Evolutionary conservation across 2,888 invertebrate species (phyloP), one percentile per base, ranked within the genome.

Genomic region (Sialis fuliginosa): DNA sequence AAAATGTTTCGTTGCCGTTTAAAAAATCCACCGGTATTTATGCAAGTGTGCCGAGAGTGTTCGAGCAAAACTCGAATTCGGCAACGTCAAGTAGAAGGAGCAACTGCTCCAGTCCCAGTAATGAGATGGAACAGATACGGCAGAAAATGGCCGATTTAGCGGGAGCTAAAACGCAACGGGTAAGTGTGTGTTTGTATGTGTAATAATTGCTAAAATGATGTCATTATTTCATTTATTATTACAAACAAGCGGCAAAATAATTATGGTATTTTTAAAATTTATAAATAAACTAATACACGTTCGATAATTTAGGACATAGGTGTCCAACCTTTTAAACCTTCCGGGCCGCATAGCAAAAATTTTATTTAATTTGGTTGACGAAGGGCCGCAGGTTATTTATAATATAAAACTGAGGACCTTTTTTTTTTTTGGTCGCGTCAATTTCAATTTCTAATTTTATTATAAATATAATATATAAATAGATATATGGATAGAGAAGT

Each of bases 131-230:
- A 31, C 45, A 45, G 35, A 45, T 45, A 10, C 45, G 45, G 31
- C 45, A 45, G n/a, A 45, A 45, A 39, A 39, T 45, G 39, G 45
- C 45, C 4, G 45, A 45, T 31, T 45, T 45, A 39, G 39, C 22
- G 31, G 32, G 34, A 6, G 31, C 31, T 30, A 44, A 44, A 30
- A 12, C 33, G 12, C 12, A 33, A 34, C 13, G 45, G 45, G 45
- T 45, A 39, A 45, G 45, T 45, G 1, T 22, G 7, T 42, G 31
- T 32, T 32, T 32, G 7, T 42, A 42, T 42, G 9, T 10, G 13
- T 39, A 6, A 13, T 22, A 10, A 39, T 13, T 13, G 10, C 10
- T 39, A 39, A 39, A 10, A 13, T 39, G 10, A 10, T 39, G 13
- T 39, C 13, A 39, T 39, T 39, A 39, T 39, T 39, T 42, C 5